Base-by-base conservation (phyloP, 2,888 invertebrate genomes). In the Drosophila rellima region DNA sequence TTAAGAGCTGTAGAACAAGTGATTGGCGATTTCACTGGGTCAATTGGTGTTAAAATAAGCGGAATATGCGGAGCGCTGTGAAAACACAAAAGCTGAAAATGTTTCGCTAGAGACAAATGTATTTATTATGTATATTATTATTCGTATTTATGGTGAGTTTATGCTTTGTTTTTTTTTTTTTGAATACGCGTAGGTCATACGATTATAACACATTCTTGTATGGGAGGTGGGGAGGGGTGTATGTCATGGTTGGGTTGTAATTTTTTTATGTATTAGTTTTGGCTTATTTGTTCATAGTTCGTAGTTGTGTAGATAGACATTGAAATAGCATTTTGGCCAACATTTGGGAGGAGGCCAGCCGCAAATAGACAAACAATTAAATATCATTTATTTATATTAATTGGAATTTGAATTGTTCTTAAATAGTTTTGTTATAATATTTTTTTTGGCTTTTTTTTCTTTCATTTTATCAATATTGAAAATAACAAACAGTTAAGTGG, bases 351-450 rank as follows among this genome's bases (percentile, higher is more conserved):
- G 17, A 10, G 18, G 45, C 57, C 70, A 66, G 76, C 61, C 74
- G 65, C 79, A 84, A 79, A 73, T 71, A 89, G 88, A 84, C 70
- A 87, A 84, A 81, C 82, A 79, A 84, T 81, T 84, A 89, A 73
- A 76, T 84, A 76, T 84, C 59, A 59, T 64, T 76, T 72, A 56
- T 68, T 70, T 75, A 44, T 79, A 39, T 63, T 55, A 55, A 68
- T 87, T 68, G 65, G 69, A 56, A 37, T 74, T 72, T 69, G 56
- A 76, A 78, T 82, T 70, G 57, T 52, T 69, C 64, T 75, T 82
- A 84, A 59, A 71, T 63, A 54, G 60, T 81, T 71, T 65, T 67
- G 62, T 70, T 62, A 29, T 44, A 40, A 50, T 15, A 37, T 37
- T 29, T 37, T 33, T 37, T 23, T 11, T n/a, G 6, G 13, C 1